Conservation (phyloP, 1,140 invertebrate species). For the Drosophila fuyamai region DNA sequence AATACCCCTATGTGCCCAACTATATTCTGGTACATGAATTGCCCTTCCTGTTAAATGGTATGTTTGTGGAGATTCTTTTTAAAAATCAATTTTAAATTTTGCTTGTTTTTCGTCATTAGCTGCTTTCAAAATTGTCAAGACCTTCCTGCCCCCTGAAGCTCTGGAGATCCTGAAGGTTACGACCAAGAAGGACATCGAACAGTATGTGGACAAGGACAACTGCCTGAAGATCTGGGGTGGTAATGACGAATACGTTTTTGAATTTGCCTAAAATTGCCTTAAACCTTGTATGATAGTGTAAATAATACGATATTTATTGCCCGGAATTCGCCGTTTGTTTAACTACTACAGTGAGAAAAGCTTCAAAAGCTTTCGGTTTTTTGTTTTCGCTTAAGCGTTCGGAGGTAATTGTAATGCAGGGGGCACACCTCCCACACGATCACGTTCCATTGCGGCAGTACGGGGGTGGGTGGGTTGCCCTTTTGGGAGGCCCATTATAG, state of each 20-base stretch:
- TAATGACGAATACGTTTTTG: slow-evolving; percentile 87
- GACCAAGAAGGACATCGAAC: slow-evolving; percentile 90
- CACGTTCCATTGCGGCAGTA: slow-evolving; percentile 64
- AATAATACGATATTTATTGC: slow-evolving; percentile 70
- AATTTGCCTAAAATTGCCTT: slow-evolving; percentile 23
- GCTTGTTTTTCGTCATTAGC: slow-evolving; percentile 86
- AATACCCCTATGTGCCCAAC: slow-evolving; percentile 94
- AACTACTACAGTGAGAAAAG: slow-evolving; percentile 17
- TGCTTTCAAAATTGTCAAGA: slow-evolving; percentile 96
- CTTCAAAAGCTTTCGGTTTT: slow-evolving; percentile 27
- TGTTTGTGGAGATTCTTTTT: slow-evolving; percentile 34
- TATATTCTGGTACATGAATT: slow-evolving; percentile 97
- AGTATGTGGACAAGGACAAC: slow-evolving; percentile 91
- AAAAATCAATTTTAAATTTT: neutral
- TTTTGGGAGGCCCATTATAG: slow-evolving; percentile 36
- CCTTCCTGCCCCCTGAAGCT: slow-evolving; percentile 93
- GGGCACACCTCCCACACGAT: slow-evolving; percentile 39
- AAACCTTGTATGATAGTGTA: slow-evolving; percentile 48
- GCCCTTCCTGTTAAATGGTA: slow-evolving; percentile 97
- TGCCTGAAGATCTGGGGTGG: slow-evolving; percentile 93
- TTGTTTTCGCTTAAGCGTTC: slow-evolving; percentile 28
- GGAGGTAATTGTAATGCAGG: slow-evolving; percentile 63
- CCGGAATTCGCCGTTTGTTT: neutral
- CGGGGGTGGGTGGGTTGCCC: slow-evolving; percentile 26
- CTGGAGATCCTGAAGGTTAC: slow-evolving; percentile 95